Evolutionary conservation across 2,797 vertebrate genomes (phyloP), one percentile per base, ranked within the genome.

Genomic region (Myripristis murdjan): DNA sequence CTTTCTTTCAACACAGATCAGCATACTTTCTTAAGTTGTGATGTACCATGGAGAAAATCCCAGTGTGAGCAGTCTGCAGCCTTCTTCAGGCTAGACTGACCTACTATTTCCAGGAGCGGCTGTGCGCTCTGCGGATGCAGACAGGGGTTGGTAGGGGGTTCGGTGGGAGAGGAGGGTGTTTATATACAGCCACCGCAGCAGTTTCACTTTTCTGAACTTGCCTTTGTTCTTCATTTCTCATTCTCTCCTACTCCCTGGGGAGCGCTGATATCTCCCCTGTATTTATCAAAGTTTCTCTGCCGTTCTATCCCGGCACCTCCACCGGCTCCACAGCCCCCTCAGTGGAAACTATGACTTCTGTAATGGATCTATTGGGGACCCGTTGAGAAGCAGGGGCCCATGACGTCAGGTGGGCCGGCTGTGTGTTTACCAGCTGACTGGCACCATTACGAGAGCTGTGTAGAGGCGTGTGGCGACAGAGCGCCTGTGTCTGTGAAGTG

Each of bases 151-250:
- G 46, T 70, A 15, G 61, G 16, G 66, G 37, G 14, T 49, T 49
- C 55, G 54, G 41, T 18, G 26, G 55, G 46, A 64, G 48, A 39
- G 64, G 66, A 62, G 53, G 69, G 75, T 56, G 64, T 65, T 71
- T 72, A 64, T 81, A 49, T 51, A 64, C 41, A 87, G 84, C 79
- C 59, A 83, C 71, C 48, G 3, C 89, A 85, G 81, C 87, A 70
- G 8, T 80, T 83, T 81, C 60, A 78, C 64, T 90, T 87, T 87
- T 65, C 0, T 1, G 0, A 83, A 84, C 73, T 81, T 24, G 56
- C 64, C 75, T 91, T 88, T 91, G 85, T 90, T 87, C 82, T 75
- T 46, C 53, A 75, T 87, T 89, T 87, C 78, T 86, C 81, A 81
- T 85, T 71, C 64, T 56, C 51, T 64, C 16, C 44, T 70, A 58